Percentiles rank a stretch among this genome's conserved stretches.
Conservation (phyloP, 2,797 vertebrate genomes). For the Novumbra hubbsi region DNA sequence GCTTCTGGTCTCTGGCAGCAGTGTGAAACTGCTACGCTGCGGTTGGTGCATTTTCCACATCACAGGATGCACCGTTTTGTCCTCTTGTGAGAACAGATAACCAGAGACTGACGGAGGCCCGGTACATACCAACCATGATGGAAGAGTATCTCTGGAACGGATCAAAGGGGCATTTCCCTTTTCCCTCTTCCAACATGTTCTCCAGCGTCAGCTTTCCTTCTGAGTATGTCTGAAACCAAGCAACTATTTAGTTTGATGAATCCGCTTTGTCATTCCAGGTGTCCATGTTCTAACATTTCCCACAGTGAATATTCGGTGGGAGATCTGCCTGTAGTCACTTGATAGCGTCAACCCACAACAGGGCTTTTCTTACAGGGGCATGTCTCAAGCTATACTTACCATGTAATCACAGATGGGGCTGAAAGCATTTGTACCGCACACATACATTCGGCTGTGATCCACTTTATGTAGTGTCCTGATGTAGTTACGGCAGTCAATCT, state of each 20-base stretch:
- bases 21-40: neutral
- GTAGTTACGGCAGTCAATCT: constrained; percentile 83
- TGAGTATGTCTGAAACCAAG: constrained; percentile 61
- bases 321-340: neutral
- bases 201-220: constrained; percentile 68
- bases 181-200: constrained; percentile 72
- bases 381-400: constrained; percentile 58
- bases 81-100: constrained; percentile 14
- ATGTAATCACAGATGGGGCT: constrained; percentile 76
- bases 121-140: constrained; percentile 75
- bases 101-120: constrained; percentile 19
- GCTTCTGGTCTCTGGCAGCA: too few relatives aligned
- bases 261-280: neutral
- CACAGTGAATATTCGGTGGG: neutral
- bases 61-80: constrained; percentile 31
- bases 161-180: constrained; percentile 81
- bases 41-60: constrained; percentile 35
- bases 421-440: constrained; percentile 81
- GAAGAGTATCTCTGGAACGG: constrained; percentile 78
- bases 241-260: constrained; percentile 3
- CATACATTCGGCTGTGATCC: constrained; percentile 66
- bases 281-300: neutral
- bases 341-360: constrained; percentile 1
- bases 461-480: constrained; percentile 74
- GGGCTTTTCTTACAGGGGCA: neutral